Percentiles rank a stretch among this genome's conserved stretches.
These are phyloP conservation scores for Karalla daura DNA, from an alignment of 2,797 vertebrate genomes.

Conservation along the genomic window DNA sequence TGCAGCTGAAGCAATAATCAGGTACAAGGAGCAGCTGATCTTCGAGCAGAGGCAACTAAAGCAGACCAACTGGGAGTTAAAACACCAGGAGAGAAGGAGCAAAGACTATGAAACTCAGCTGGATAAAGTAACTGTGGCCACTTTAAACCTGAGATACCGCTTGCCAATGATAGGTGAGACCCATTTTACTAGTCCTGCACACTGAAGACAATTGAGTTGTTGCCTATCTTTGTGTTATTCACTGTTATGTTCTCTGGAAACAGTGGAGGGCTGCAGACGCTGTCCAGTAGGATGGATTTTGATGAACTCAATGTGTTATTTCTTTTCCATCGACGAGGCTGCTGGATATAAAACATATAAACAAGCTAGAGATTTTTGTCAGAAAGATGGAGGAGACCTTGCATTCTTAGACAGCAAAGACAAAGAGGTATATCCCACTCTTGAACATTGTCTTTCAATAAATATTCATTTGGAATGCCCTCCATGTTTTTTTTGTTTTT, in stretches of 20 bases:
- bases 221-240: not conserved
- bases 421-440: conserved; percentile 61
- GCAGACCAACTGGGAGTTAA: conserved; percentile 51
- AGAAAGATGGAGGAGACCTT: conserved; percentile 50
- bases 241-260: conserved; percentile 3
- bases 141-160: not conserved
- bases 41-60: conserved; percentile 12
- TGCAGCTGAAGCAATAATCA: not conserved
- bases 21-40: conserved; percentile 15
- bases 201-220: not conserved
- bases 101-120: conserved; percentile 7
- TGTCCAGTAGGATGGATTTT: conserved; percentile 60
- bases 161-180: conserved; percentile 40
- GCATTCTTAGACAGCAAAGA: conserved; percentile 55
- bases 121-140: not conserved
- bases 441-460: not conserved
- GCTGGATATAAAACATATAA: conserved; percentile 19
- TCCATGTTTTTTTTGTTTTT: not conserved
- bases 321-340: not conserved
- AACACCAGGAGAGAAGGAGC: conserved; percentile 49
- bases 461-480: not conserved
- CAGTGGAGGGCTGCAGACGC: conserved; percentile 51
- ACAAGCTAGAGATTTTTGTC: conserved; percentile 50
- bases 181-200: not conserved
- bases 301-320: conserved; percentile 54